Evolutionary conservation across 2,797 vertebrate species (phyloP), one percentile per base, ranked within the genome.

Genomic region (Chaunax sp.): DNA sequence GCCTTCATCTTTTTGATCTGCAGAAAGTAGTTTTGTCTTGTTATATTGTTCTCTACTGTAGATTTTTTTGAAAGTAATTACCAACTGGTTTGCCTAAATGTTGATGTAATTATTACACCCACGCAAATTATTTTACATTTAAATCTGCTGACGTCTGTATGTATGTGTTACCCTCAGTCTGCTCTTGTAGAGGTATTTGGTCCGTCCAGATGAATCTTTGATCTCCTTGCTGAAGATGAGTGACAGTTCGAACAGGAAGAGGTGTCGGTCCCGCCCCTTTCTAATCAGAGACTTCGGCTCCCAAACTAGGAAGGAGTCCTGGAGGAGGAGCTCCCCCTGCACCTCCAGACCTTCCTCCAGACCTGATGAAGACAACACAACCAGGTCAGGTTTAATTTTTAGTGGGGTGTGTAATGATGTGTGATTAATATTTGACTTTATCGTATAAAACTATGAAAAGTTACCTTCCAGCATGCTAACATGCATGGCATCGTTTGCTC

Each of bases 381-480:
- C 16, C 3, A 13, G 55, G 37, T 23, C 20, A 38, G 20, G 10
- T 37, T 37, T 13, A 37, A 13, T 30, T 5, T 5, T 9, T 30
- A 6, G 5, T 5, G 33, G 33, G 33, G 33, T 9, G 33, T 9
- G 33, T 35, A 1, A 11, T 9, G 33, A 9, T 35, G 33, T 11
- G 33, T 35, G 33, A 35, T 11, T 9, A 35, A 2, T 35, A 10
- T 35, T 35, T 35, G 3, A 10, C 33, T 3, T 35, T 11, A 11
- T n/a, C n/a, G n/a, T n/a, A n/a, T n/a, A n/a, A n/a, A n/a, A n/a
- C n/a, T n/a, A n/a, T n/a, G n/a, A n/a, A n/a, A n/a, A n/a, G n/a
- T n/a, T 94, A 99, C 98, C 98, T 94, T 99, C 98, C 87, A 98
- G 88, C 98, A 99, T 99, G 96, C 98, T 99, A 86, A 99, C 97